Conservation (phyloP, 2,113 vertebrate genomes). For the Nothobranchius furzeri region DNA sequence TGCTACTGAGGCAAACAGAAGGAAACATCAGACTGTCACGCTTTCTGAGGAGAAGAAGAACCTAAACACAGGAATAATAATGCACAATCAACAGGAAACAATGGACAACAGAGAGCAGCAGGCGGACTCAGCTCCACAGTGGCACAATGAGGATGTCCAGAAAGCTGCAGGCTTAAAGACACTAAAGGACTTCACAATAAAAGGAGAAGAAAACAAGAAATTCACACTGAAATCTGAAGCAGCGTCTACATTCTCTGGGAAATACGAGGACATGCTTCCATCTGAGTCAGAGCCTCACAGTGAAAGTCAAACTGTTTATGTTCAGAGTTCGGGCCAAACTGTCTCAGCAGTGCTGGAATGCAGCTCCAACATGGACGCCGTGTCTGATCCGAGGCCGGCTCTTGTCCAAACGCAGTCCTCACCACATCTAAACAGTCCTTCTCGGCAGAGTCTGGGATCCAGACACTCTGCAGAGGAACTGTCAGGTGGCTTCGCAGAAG, state of each 20-base stretch:
- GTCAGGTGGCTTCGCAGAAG: slow-evolving; percentile 33
- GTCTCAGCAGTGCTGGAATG: slow-evolving; percentile 27
- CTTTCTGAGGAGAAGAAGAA: slow-evolving; percentile 29
- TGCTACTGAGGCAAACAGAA: slow-evolving; percentile 1
- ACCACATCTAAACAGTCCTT: slow-evolving; percentile 47
- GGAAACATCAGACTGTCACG: slow-evolving; percentile 1
- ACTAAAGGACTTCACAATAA: slow-evolving; percentile 10
- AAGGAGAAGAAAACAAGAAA: slow-evolving; percentile 40
- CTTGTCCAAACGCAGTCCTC: slow-evolving; percentile 46
- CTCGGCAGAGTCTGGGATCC: slow-evolving; percentile 40
- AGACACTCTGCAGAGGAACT: slow-evolving; percentile 43
- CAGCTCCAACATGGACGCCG: slow-evolving; percentile 29
- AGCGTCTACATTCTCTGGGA: slow-evolving; percentile 26
- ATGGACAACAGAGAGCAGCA: slow-evolving; percentile 18
- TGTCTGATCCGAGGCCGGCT: slow-evolving; percentile 26
- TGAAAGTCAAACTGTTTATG: slow-evolving; percentile 35
- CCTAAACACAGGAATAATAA: slow-evolving; percentile 2
- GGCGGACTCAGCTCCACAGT: slow-evolving; percentile 29
- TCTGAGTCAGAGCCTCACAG: slow-evolving; percentile 30
- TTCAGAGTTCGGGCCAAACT: slow-evolving; percentile 40
- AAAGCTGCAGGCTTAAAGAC: slow-evolving; percentile 37
- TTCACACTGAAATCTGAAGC: slow-evolving; percentile 21
- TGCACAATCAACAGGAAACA: slow-evolving; percentile 51
- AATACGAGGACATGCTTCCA: slow-evolving; percentile 16
- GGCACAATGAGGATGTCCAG: slow-evolving; percentile 45